Evolutionary conservation across 2,888 invertebrate genomes (phyloP).

Genomic region (Lithophane leautieri): DNA sequence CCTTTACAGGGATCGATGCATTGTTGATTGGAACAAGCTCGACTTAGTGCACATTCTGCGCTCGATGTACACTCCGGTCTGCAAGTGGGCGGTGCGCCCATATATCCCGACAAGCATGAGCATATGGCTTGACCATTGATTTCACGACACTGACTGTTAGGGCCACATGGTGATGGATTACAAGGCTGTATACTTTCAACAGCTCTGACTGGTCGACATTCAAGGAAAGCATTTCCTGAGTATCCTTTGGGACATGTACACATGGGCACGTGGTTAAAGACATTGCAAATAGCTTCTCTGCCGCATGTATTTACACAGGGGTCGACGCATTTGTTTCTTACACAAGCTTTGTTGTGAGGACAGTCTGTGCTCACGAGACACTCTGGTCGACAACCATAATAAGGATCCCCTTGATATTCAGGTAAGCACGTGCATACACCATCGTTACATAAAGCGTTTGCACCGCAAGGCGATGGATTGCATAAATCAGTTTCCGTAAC

Average conservation of each 20-base stretch:
- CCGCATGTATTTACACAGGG: conserved; percentile 95
- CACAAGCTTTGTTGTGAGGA: conserved; percentile 92
- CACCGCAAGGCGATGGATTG: conserved; percentile 92
- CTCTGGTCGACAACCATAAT: conserved; percentile 94
- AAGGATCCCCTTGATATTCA: conserved; percentile 95
- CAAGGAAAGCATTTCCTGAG: conserved; percentile 93
- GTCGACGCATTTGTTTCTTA: conserved; percentile 93
- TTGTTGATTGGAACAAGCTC: conserved; percentile 93
- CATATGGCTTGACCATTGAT: conserved; percentile 93
- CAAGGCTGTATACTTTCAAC: conserved; percentile 90
- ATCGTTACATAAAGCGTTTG: conserved; percentile 93
- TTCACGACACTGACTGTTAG: conserved; percentile 93
- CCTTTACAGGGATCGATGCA: conserved; percentile 94
- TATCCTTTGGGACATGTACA: conserved; percentile 91
- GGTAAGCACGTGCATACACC: conserved; percentile 93
- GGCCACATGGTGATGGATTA: conserved; percentile 93
- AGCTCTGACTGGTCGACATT: conserved; percentile 88
- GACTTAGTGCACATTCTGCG: conserved; percentile 92
- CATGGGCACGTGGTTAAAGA: conserved; percentile 91
- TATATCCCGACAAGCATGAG: conserved; percentile 92
- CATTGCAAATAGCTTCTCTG: conserved; percentile 92
- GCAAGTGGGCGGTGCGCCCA: conserved; percentile 93
- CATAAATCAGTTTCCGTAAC: conserved; percentile 89
- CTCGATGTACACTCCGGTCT: conserved; percentile 93
- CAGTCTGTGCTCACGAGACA: conserved; percentile 94